Conservation (phyloP, 2,888 invertebrate genomes). For the Habroteleia sp. region DNA sequence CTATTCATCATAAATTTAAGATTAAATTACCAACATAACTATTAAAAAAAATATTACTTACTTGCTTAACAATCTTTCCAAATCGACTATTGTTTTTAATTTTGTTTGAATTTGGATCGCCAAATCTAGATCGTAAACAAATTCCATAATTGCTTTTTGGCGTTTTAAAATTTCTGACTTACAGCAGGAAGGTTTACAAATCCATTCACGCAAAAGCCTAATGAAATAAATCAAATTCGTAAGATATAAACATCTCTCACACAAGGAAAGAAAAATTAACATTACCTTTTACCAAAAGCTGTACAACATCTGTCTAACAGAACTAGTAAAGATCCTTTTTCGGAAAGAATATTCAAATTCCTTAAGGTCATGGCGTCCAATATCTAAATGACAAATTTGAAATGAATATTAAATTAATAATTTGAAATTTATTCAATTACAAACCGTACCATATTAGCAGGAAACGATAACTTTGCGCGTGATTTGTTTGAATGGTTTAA, state of each 20-base stretch:
- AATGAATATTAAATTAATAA: too few species aligned
- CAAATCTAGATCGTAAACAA: slow-evolving; percentile 85
- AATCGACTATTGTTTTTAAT: slow-evolving; percentile 92
- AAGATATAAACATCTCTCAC: too few species aligned
- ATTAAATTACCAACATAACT: too few species aligned
- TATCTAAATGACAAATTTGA: too few species aligned
- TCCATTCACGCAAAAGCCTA: slow-evolving; percentile 93
- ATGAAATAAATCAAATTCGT: too few species aligned
- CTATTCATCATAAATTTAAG: too few species aligned
- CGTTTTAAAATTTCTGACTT: slow-evolving; percentile 87
- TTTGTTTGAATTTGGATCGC: slow-evolving; percentile 85
- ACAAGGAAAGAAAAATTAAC: too few species aligned
- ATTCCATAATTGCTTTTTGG: slow-evolving; percentile 90
- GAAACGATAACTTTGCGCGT: too few species aligned
- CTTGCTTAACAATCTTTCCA: slow-evolving; percentile 95
- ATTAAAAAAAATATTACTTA: too few species aligned
- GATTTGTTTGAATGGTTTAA: slow-evolving; percentile 67
- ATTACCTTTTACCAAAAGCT: slow-evolving; percentile 92
- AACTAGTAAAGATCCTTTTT: slow-evolving; percentile 89
- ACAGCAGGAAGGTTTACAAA: slow-evolving; percentile 94
- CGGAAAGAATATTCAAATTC: slow-evolving; percentile 90
- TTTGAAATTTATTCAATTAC: too few species aligned
- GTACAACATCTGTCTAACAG: slow-evolving; percentile 94
- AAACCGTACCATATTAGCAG: too few species aligned
- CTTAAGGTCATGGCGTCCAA: slow-evolving; percentile 94